Percentiles rank a stretch among this genome's conserved stretches.
Conservation (phyloP, 1,140 invertebrate species). For the Spodoptera litura region DNA sequence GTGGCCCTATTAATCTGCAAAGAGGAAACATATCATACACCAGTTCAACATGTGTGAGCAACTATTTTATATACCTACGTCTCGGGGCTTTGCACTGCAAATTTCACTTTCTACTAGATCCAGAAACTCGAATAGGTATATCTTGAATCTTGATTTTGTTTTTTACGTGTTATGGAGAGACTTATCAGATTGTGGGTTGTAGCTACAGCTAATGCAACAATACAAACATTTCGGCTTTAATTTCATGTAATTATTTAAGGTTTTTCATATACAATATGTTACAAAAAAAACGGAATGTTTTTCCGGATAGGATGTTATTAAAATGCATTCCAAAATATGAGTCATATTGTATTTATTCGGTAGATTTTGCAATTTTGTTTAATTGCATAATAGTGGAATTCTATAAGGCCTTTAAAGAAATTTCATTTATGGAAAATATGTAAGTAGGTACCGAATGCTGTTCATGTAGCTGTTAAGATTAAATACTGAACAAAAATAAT, state of each 20-base stretch:
- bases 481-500: neutral
- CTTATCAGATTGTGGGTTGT: neutral
- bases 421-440: no score
- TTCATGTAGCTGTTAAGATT: no score
- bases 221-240: no score
- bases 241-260: no score
- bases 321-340: neutral
- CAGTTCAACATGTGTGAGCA: neutral
- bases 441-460: neutral
- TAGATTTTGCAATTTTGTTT: no score
- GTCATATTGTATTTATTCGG: neutral
- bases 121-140: neutral
- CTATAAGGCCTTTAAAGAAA: no score
- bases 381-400: no score
- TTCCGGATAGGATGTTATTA: no score
- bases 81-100: slow-evolving; percentile 87
- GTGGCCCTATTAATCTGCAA: slow-evolving; percentile 90
- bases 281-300: neutral
- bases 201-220: no score
- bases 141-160: slow-evolving; percentile 30
- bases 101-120: slow-evolving; percentile 27
- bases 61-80: slow-evolving; percentile 10
- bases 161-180: neutral
- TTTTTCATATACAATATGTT: neutral
- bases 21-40: slow-evolving; percentile 36